Evolutionary conservation across 2,888 invertebrate species (phyloP).

Genomic region (Sinelater perroti): DNA sequence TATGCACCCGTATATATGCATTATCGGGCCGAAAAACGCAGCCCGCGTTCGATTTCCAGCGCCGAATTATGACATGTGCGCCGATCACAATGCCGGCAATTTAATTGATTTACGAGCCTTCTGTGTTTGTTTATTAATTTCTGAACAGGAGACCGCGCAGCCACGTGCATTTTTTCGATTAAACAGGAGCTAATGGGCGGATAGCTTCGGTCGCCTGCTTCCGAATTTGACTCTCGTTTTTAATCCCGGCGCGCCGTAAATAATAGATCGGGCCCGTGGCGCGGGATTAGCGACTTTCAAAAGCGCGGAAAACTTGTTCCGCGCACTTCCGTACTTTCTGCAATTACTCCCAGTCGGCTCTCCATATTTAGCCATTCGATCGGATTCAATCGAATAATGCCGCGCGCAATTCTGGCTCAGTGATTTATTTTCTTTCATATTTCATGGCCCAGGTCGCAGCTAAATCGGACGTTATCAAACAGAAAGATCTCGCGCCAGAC

Average conservation of each 20-base stretch:
- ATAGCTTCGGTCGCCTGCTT: background rate
- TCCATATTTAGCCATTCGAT: conserved; percentile 12
- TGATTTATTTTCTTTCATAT: conserved; percentile 20
- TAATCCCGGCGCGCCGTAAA: conserved; percentile 7
- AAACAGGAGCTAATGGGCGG: conserved; percentile 6
- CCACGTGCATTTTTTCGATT: conserved; percentile 6
- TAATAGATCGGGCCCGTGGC: conserved; percentile 3
- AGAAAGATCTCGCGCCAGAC: conserved; percentile 13
- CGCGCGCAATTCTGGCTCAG: background rate
- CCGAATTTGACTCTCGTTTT: background rate
- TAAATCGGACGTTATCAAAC: conserved; percentile 14
- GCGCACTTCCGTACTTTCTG: background rate
- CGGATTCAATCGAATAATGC: conserved; percentile 10
- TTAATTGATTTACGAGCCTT: conserved; percentile 14
- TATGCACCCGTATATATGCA: conserved; percentile 29
- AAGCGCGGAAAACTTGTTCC: conserved; percentile 1
- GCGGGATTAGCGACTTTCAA: conserved; percentile 8
- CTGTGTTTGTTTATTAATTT: conserved; percentile 11
- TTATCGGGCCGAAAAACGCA: too few species aligned
- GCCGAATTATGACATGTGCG: too few species aligned
- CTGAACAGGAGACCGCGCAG: background rate
- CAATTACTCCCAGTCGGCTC: conserved; percentile 7
- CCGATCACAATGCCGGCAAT: background rate
- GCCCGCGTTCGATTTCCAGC: too few species aligned
- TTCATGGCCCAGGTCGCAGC: conserved; percentile 16